Percentiles rank a stretch among this genome's conserved stretches.
These are phyloP conservation scores for Bombylius major DNA, from an alignment of 2,888 invertebrate genomes.

Conservation along the genomic window DNA sequence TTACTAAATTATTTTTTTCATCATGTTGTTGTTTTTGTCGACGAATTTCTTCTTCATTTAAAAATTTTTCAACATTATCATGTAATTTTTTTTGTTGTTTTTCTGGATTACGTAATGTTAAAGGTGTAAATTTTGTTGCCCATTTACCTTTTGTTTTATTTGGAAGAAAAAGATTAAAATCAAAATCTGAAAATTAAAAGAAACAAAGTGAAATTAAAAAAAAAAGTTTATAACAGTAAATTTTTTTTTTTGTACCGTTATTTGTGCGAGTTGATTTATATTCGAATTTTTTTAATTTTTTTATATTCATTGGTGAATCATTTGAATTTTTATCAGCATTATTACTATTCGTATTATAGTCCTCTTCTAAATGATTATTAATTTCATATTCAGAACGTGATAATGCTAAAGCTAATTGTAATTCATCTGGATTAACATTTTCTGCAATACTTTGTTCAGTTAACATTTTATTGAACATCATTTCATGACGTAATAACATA, in stretches of 20 bases:
- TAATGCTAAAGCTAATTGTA: constrained; percentile 53
- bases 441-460: constrained; percentile 31
- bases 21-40: neutral
- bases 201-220: too few relatives aligned
- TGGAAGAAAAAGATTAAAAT: constrained; percentile 19
- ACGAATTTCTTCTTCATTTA: constrained; percentile 11
- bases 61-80: constrained; percentile 20
- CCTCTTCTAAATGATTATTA: constrained; percentile 6
- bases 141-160: constrained; percentile 25
- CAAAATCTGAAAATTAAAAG: constrained; percentile 22
- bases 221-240: constrained; percentile 14
- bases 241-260: neutral
- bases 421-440: constrained; percentile 50
- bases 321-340: neutral
- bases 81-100: constrained; percentile 23
- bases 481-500: constrained; percentile 28
- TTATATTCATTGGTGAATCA: constrained; percentile 31
- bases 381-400: constrained; percentile 43
- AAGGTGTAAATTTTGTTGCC: constrained; percentile 31
- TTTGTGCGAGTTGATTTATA: constrained; percentile 33
- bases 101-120: constrained; percentile 26
- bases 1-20: neutral
- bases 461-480: constrained; percentile 29
- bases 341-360: neutral
- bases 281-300: constrained; percentile 49